A percentile compares a stretch with the other conserved stretches of the same genome.
These are phyloP conservation scores for Leptinotarsa defecta DNA, from an alignment of 1,140 invertebrate genomes.

Conservation along the genomic window DNA sequence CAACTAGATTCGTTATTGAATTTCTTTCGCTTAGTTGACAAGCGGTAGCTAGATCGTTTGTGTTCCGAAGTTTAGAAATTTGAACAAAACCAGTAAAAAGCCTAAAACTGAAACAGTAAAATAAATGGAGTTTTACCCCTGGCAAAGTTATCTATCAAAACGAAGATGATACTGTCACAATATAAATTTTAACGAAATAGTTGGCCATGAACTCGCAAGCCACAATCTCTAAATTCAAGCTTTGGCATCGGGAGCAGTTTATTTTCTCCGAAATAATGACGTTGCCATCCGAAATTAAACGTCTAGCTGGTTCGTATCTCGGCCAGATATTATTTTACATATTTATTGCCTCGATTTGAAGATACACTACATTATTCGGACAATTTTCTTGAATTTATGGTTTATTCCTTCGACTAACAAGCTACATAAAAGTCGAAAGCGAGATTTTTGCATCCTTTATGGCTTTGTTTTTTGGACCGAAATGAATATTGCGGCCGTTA, in stretches of 20 bases:
- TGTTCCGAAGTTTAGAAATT: no score
- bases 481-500: conserved; percentile 21
- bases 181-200: neutral
- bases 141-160: no score
- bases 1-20: no score
- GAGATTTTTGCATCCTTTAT: conserved; percentile 26
- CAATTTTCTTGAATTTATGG: conserved; percentile 28
- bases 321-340: conserved; percentile 33
- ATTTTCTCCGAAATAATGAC: conserved; percentile 13
- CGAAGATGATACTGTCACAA: no score
- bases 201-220: neutral
- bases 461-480: conserved; percentile 18
- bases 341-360: conserved; percentile 33
- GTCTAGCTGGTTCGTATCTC: conserved; percentile 1
- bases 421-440: conserved; percentile 26
- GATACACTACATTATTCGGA: conserved; percentile 24
- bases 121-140: no score
- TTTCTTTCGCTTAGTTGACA: no score
- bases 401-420: conserved; percentile 25
- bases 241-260: neutral
- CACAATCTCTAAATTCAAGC: neutral
- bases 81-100: no score
- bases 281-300: conserved; percentile 27
- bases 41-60: no score
- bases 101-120: no score